These are phyloP conservation scores for Hypercompe scribonia DNA, from an alignment of 2,888 invertebrate genomes.

Conservation along the genomic window DNA sequence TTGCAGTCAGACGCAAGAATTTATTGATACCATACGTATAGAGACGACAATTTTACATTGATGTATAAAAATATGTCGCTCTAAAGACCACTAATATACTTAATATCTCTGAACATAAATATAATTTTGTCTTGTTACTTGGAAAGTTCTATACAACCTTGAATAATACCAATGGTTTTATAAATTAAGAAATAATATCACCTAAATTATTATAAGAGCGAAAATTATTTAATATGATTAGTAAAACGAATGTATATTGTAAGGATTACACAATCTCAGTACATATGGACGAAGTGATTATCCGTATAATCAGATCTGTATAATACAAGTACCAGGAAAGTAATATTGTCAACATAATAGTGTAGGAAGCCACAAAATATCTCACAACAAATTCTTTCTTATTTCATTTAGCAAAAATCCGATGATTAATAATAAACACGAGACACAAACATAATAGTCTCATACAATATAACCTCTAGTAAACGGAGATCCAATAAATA, in stretches of 20 bases:
- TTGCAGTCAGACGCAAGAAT: too few species aligned
- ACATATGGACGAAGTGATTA: not conserved
- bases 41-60: too few species aligned
- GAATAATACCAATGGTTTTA: too few species aligned
- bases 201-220: too few species aligned
- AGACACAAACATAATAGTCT: constrained; percentile 29
- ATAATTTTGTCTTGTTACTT: too few species aligned
- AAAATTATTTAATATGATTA: too few species aligned
- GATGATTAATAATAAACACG: constrained; percentile 29
- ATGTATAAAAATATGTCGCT: too few species aligned
- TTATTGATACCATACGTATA: too few species aligned
- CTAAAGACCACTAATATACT: too few species aligned
- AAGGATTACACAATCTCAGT: not conserved
- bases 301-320: not conserved
- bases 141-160: too few species aligned
- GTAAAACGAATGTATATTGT: not conserved
- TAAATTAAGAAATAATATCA: too few species aligned
- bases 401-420: constrained; percentile 16
- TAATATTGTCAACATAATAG: constrained; percentile 9
- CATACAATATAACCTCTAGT: constrained; percentile 35
- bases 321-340: not conserved
- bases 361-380: constrained; percentile 2
- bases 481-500: constrained; percentile 47
- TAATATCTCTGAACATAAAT: too few species aligned
- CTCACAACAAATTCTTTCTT: constrained; percentile 17